Percentiles rank a stretch among this genome's conserved stretches.
Evolutionary conservation across 2,797 vertebrate genomes (phyloP).

Genomic region (Orestias chungarensis): DNA sequence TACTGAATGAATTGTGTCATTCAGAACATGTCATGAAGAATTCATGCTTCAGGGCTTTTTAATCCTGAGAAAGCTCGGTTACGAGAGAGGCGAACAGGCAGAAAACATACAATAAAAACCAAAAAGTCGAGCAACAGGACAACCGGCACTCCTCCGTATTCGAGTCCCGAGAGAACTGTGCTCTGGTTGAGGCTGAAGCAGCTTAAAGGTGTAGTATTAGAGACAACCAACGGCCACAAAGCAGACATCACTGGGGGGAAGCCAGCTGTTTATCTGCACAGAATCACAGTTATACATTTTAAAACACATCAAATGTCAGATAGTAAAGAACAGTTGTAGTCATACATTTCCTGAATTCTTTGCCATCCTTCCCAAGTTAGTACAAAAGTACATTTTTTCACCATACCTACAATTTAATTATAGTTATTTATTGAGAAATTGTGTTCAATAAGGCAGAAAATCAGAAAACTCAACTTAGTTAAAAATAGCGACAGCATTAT

Average conservation of each 20-base stretch:
- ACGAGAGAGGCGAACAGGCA: neutral
- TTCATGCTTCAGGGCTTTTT: neutral
- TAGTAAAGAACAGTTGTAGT: neutral
- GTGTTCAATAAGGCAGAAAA: neutral
- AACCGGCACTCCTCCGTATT: constrained; percentile 89
- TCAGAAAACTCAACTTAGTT: neutral
- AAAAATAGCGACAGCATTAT: too few relatives aligned
- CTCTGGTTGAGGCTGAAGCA: constrained; percentile 85
- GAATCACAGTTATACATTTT: neutral
- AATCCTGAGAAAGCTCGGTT: constrained; percentile 3
- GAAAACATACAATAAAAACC: constrained; percentile 85
- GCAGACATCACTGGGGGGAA: constrained; percentile 65
- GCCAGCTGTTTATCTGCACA: constrained; percentile 36
- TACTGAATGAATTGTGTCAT: neutral
- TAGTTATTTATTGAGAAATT: neutral
- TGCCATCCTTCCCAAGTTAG: too few relatives aligned
- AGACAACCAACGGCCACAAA: constrained; percentile 21
- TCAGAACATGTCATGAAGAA: constrained; percentile 1
- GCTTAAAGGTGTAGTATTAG: constrained; percentile 57
- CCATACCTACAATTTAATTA: neutral
- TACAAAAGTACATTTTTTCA: neutral
- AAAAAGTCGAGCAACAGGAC: constrained; percentile 89
- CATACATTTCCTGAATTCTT: too few relatives aligned
- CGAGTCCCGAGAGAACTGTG: constrained; percentile 85
- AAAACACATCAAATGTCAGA: neutral